Percentiles rank a stretch among this genome's conserved stretches.
These are phyloP conservation scores for Acrobasis suavella DNA, from an alignment of 2,888 invertebrate species.

Conservation along the genomic window DNA sequence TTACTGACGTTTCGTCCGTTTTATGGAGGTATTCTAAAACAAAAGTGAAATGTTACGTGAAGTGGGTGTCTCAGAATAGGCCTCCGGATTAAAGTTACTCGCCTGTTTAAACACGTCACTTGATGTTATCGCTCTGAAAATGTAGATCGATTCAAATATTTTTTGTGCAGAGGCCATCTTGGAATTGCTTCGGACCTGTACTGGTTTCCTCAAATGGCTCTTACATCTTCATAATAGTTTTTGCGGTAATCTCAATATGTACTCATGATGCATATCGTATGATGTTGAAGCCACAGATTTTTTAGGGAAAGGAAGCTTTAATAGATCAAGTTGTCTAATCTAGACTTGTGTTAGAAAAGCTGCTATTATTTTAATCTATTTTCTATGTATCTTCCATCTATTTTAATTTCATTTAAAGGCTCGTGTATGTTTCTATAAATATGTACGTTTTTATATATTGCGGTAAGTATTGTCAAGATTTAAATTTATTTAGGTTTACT, in stretches of 20 bases:
- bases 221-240: slow-evolving; percentile 19
- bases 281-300: neutral
- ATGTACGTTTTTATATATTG: too few species aligned
- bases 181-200: slow-evolving; percentile 4
- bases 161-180: slow-evolving; percentile 16
- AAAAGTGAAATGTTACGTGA: neutral
- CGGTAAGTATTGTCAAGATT: too few species aligned
- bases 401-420: too few species aligned
- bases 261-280: slow-evolving; percentile 1
- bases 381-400: too few species aligned
- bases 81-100: slow-evolving; percentile 27
- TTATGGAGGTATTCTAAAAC: too few species aligned
- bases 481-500: too few species aligned
- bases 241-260: slow-evolving; percentile 12
- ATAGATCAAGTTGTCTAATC: neutral
- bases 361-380: neutral
- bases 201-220: slow-evolving; percentile 19
- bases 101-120: slow-evolving; percentile 24
- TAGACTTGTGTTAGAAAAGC: neutral
- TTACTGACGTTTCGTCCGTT: too few species aligned
- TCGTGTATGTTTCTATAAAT: too few species aligned
- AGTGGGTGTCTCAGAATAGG: slow-evolving; percentile 4
- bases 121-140: slow-evolving; percentile 17
- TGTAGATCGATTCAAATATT: slow-evolving; percentile 19
- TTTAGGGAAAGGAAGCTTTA: neutral